These are phyloP conservation scores for Lepidostoma basale DNA, from an alignment of 1,140 invertebrate species.

Conservation along the genomic window DNA sequence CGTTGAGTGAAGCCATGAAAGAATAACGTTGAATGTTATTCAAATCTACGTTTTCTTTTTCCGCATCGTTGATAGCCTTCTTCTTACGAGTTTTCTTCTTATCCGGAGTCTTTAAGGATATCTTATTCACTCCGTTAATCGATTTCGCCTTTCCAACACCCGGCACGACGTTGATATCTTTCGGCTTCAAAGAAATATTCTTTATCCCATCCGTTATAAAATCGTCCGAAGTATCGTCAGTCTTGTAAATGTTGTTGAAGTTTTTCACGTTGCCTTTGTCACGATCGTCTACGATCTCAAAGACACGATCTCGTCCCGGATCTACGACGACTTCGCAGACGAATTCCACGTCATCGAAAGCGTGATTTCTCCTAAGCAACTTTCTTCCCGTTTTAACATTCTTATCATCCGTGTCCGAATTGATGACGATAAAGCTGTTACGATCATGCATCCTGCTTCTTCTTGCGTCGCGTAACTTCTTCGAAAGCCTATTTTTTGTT, in stretches of 20 bases:
- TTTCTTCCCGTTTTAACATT: background rate
- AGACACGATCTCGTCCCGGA: background rate
- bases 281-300: slow-evolving; percentile 3
- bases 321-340: background rate
- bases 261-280: background rate
- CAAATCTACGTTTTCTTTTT: background rate
- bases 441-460: background rate
- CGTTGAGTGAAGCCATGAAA: slow-evolving; percentile 41
- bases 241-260: background rate
- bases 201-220: background rate
- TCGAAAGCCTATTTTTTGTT: background rate
- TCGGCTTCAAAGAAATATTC: slow-evolving; percentile 7
- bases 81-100: background rate
- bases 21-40: slow-evolving; percentile 26
- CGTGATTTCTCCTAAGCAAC: background rate
- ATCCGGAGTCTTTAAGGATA: background rate
- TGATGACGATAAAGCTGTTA: background rate
- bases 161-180: background rate
- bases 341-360: slow-evolving; percentile 11
- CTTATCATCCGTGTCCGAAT: background rate
- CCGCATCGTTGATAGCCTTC: background rate
- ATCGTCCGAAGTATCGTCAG: background rate
- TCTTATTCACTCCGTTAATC: background rate
- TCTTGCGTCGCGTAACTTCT: background rate
- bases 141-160: background rate